phyloP scores from a whole-genome alignment of 2,113 vertebrate genomes.

The Corythornis madagascariensis region DNA sequence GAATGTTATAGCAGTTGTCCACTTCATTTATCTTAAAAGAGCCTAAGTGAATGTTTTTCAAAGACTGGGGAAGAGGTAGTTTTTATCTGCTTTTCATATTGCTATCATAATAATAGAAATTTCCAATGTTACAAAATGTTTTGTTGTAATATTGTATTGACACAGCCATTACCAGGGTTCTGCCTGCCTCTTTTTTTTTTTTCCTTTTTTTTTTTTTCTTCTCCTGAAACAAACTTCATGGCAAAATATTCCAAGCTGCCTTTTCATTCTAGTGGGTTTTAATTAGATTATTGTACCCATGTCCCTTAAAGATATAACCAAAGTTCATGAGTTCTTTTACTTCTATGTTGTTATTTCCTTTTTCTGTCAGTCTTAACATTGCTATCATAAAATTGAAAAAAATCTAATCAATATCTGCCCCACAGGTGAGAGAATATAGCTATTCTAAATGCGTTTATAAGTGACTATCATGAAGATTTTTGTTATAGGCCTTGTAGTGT shows the following conservation, averaged over 20 bases:
- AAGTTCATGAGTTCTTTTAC: not conserved
- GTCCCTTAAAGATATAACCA: not conserved
- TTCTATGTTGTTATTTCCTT: not conserved
- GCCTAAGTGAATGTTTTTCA: not conserved
- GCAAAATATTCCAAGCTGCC: not conserved
- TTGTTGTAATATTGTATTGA: not conserved
- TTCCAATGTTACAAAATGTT: not conserved
- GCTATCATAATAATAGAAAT: not conserved
- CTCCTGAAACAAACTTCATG: not conserved
- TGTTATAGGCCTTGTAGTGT: not conserved
- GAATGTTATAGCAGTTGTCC: not conserved
- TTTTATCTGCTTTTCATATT: not conserved
- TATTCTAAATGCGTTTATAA: not conserved
- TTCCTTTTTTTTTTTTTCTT: not conserved
- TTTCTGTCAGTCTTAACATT: not conserved
- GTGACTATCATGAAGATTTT: not conserved
- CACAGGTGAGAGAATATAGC: not conserved
- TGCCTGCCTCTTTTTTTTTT: not conserved
- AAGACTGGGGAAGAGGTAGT: not conserved
- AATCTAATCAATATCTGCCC: not conserved
- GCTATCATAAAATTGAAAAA: not conserved
- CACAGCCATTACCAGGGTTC: not conserved
- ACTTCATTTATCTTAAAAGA: not conserved
- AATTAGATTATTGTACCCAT: not conserved
- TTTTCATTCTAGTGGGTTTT: not conserved